phyloP scores from a whole-genome alignment of 92 coral and sea anemone species.

The Epizoanthus rinbou region DNA sequence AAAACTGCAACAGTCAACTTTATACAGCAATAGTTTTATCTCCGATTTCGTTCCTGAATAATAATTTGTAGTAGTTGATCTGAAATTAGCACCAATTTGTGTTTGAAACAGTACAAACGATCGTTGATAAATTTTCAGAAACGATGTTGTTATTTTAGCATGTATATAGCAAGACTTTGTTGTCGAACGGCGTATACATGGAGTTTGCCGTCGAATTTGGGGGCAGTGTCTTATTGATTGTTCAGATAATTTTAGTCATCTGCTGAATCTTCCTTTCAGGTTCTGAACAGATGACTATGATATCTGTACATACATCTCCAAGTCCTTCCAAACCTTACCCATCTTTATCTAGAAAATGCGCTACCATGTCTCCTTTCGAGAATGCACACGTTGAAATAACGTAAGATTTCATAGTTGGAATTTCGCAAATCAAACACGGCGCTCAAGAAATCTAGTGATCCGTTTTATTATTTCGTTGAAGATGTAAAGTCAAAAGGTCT shows the following conservation, averaged over 20 bases:
- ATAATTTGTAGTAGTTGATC: constrained; percentile 21
- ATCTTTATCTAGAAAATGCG: constrained; percentile 4
- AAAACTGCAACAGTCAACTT: background rate
- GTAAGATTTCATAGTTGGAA: constrained; percentile 7
- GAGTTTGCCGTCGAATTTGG: background rate
- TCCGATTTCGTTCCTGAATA: constrained; percentile 17
- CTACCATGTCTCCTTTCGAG: background rate
- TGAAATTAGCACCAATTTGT: constrained; percentile 11
- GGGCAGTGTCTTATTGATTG: background rate
- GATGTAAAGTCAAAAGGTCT: constrained; percentile 13
- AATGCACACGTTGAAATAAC: background rate
- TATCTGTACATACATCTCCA: background rate
- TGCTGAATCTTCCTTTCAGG: background rate
- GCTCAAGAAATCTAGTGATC: constrained; percentile 30
- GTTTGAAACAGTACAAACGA: background rate
- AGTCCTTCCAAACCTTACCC: background rate
- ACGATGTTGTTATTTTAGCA: too few species aligned
- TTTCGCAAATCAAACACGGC: background rate
- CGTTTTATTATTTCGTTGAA: constrained; percentile 16
- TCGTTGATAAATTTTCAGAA: constrained; percentile 28
- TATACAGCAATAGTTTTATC: background rate
- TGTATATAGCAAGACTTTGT: too few species aligned
- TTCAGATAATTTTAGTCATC: background rate
- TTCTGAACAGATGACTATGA: too few species aligned
- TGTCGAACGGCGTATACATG: background rate